phyloP scores from a whole-genome alignment of 1,140 invertebrate genomes.

The Anastatus disparis region DNA sequence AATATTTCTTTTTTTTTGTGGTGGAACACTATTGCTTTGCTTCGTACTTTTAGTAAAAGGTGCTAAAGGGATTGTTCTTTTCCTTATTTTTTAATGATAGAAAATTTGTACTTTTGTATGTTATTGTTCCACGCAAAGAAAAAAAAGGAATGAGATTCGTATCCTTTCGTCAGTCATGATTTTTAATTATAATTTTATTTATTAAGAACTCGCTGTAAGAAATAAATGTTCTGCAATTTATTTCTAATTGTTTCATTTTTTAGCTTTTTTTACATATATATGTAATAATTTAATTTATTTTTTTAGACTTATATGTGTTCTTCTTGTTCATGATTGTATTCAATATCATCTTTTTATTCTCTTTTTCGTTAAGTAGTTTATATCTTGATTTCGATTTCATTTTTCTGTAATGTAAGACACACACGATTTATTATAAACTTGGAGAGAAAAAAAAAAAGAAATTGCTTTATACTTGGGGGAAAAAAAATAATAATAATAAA shows the following conservation, averaged over 20 bases:
- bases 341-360: constrained; percentile 4
- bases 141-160: constrained; percentile 8
- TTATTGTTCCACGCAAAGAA: constrained; percentile 14
- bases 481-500: no score
- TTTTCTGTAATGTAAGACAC: constrained; percentile 22
- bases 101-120: background rate
- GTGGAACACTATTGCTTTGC: constrained; percentile 2
- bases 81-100: no score
- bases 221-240: constrained; percentile 2
- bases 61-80: constrained; percentile 8
- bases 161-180: constrained; percentile 14
- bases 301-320: constrained; percentile 20
- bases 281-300: constrained; percentile 31
- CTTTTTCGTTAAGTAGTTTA: background rate
- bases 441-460: no score
- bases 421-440: constrained; percentile 17
- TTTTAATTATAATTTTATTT: constrained; percentile 19
- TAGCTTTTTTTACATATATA: constrained; percentile 5
- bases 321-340: background rate
- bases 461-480: constrained; percentile 36
- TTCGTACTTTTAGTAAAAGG: background rate
- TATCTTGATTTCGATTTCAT: constrained; percentile 2
- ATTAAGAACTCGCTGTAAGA: constrained; percentile 1
- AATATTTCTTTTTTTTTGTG: constrained; percentile 17
- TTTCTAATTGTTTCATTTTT: constrained; percentile 13